phyloP scores from a whole-genome alignment of 2,113 vertebrate genomes.

The Myiozetetes cayanensis region DNA sequence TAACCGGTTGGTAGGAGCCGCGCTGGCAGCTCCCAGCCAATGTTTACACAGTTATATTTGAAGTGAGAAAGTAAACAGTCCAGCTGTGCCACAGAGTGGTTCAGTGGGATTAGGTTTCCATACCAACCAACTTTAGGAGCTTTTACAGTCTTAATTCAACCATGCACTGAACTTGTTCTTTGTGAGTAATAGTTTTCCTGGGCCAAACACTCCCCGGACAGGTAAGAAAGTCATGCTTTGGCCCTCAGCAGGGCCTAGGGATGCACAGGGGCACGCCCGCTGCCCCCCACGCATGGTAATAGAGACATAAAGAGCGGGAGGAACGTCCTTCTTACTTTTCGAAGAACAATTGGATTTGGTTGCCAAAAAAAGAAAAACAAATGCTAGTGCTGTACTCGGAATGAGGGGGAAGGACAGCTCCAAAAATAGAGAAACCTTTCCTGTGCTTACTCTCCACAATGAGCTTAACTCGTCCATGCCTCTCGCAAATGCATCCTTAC shows the following conservation, averaged over 20 bases:
- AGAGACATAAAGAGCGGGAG: background rate
- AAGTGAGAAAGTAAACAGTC: conserved; percentile 77
- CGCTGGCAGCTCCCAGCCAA: conserved; percentile 60
- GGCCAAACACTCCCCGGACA: conserved; percentile 33
- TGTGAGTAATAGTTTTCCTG: conserved; percentile 63
- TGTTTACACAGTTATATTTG: conserved; percentile 79
- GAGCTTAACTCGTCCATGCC: background rate
- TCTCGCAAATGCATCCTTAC: fast-evolving
- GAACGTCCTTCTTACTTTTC: background rate
- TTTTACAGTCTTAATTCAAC: conserved; percentile 73
- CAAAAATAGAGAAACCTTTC: background rate
- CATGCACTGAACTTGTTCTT: conserved; percentile 69
- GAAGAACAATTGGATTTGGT: background rate
- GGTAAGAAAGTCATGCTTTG: background rate
- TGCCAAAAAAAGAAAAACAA: background rate
- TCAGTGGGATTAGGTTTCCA: conserved; percentile 76
- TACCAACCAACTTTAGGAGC: conserved; percentile 74
- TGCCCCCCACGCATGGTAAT: background rate
- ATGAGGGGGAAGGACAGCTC: background rate
- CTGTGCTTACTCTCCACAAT: fast-evolving
- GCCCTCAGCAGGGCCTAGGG: background rate
- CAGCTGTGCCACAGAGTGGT: conserved; percentile 67
- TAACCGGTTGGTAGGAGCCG: conserved; percentile 54
- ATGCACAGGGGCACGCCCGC: background rate
- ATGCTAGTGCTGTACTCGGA: fast-evolving